Conservation (phyloP, 2,113 vertebrate genomes). For the Felis chaus region DNA sequence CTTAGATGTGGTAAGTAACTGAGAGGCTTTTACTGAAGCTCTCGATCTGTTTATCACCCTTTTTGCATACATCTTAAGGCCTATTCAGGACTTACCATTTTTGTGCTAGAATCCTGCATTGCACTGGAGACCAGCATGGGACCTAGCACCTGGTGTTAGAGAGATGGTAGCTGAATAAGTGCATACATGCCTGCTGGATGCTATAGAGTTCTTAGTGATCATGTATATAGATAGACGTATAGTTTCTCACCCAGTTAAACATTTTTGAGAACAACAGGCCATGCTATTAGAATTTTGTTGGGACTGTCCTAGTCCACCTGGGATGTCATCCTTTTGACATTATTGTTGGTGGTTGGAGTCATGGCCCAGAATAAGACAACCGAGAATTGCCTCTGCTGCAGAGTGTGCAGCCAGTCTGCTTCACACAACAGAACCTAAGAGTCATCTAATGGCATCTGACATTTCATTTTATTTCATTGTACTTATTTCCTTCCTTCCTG, state of each 20-base stretch:
- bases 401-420: background rate
- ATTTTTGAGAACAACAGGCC: background rate
- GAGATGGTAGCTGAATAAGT: background rate
- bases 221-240: background rate
- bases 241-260: background rate
- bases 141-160: background rate
- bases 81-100: conserved; percentile 2
- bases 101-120: background rate
- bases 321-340: background rate
- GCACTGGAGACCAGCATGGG: background rate
- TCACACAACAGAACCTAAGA: background rate
- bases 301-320: background rate
- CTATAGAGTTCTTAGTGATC: background rate
- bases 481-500: conserved; percentile 33
- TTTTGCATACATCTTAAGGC: background rate
- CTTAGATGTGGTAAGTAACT: background rate
- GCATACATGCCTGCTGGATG: background rate
- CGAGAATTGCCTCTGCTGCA: background rate
- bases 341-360: background rate
- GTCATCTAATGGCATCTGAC: background rate
- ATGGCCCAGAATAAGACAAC: background rate
- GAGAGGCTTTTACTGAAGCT: background rate
- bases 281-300: conserved; percentile 11
- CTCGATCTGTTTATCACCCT: background rate
- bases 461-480: background rate